A percentile compares a stretch with the other conserved stretches of the same genome.
phyloP scores from a whole-genome alignment of 2,113 vertebrate species.

The Chloroceryle aenea region DNA sequence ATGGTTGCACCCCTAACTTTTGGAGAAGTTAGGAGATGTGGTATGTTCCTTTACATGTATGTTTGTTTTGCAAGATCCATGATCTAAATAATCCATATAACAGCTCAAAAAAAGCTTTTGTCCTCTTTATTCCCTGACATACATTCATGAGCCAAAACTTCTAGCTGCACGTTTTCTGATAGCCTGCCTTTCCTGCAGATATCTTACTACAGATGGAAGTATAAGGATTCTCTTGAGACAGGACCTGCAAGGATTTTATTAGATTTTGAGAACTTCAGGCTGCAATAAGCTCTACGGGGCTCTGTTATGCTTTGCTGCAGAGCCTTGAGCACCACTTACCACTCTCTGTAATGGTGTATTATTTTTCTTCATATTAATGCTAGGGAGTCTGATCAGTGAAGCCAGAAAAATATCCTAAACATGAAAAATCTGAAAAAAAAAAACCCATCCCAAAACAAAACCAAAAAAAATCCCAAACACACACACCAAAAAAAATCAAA shows the following conservation, averaged over 20 bases:
- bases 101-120: not conserved
- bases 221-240: not conserved
- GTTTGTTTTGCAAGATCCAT: not conserved
- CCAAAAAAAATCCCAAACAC: no score
- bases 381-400: not conserved
- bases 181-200: not conserved
- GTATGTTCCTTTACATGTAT: rapidly evolving
- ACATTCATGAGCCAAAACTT: not conserved
- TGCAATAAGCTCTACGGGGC: not conserved
- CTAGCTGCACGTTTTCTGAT: not conserved
- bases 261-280: not conserved
- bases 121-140: not conserved
- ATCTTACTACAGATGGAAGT: not conserved
- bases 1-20: not conserved
- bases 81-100: not conserved
- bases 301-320: not conserved
- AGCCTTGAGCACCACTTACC: not conserved
- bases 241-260: not conserved
- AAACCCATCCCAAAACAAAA: no score
- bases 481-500: no score
- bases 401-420: not conserved
- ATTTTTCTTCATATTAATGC: not conserved
- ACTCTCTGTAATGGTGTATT: not conserved
- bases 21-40: not conserved
- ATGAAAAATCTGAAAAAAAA: not conserved